These are phyloP conservation scores for Archips crataeganus DNA, from an alignment of 2,888 invertebrate genomes.

Conservation along the genomic window DNA sequence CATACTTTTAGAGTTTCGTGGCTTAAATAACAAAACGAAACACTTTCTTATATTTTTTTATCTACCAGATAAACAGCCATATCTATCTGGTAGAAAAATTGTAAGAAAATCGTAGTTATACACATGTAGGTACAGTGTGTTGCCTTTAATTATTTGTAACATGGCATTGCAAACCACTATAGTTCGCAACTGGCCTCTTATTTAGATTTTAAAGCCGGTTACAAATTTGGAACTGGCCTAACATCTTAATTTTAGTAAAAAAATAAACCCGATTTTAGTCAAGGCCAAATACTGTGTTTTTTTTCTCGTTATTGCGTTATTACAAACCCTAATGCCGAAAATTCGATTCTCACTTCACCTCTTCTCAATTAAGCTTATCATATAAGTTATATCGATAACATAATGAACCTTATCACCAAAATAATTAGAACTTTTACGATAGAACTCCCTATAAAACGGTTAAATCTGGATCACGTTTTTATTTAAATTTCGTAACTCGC, in stretches of 20 bases:
- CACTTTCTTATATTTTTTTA: background rate
- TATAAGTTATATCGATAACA: background rate
- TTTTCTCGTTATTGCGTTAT: too few relatives aligned
- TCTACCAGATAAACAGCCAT: background rate
- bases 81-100: too few relatives aligned
- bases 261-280: too few relatives aligned
- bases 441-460: background rate
- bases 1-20: background rate
- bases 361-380: background rate
- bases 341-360: background rate
- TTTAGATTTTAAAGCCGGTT: too few relatives aligned
- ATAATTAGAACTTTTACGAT: background rate
- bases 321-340: background rate
- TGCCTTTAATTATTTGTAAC: too few relatives aligned
- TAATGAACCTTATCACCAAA: background rate
- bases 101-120: too few relatives aligned
- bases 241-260: too few relatives aligned
- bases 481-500: background rate
- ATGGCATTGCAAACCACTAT: too few relatives aligned
- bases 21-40: background rate
- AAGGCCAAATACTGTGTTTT: too few relatives aligned
- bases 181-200: too few relatives aligned
- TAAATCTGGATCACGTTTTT: background rate
- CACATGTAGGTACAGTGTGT: too few relatives aligned
- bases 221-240: too few relatives aligned